Conservation (phyloP, 2,888 invertebrate genomes). For the Archips crataeganus region DNA sequence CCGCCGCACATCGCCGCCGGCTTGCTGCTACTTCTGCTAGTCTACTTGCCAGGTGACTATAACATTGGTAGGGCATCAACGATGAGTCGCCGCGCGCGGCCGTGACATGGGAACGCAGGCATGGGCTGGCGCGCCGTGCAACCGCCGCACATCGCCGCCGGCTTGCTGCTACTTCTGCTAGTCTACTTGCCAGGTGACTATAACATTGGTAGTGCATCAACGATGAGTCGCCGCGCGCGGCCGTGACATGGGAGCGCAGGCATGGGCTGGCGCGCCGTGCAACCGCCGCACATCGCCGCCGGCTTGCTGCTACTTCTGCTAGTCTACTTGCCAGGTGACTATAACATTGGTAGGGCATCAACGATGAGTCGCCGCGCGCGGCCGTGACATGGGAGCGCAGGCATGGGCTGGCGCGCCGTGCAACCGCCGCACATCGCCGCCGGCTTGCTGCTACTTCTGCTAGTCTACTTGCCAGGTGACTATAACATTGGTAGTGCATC, state of each 20-base stretch:
- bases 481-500: conserved; percentile 83
- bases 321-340: conserved; percentile 79
- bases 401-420: conserved; percentile 96
- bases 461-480: conserved; percentile 81
- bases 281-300: conserved; percentile 88
- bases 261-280: conserved; percentile 96
- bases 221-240: conserved; percentile 91
- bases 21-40: conserved; percentile 84
- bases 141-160: conserved; percentile 88
- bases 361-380: conserved; percentile 91
- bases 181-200: conserved; percentile 78
- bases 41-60: conserved; percentile 77
- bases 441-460: conserved; percentile 85
- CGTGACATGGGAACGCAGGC: conserved; percentile 94
- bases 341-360: conserved; percentile 85
- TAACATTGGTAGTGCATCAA: conserved; percentile 86
- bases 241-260: conserved; percentile 94
- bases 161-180: conserved; percentile 85
- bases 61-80: conserved; percentile 87
- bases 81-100: conserved; percentile 91
- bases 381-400: conserved; percentile 93
- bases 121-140: conserved; percentile 96
- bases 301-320: conserved; percentile 85
- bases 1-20: conserved; percentile 88
- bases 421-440: conserved; percentile 89